Base-by-base conservation (phyloP, 1,140 invertebrate genomes). In the Asobara japonica region DNA sequence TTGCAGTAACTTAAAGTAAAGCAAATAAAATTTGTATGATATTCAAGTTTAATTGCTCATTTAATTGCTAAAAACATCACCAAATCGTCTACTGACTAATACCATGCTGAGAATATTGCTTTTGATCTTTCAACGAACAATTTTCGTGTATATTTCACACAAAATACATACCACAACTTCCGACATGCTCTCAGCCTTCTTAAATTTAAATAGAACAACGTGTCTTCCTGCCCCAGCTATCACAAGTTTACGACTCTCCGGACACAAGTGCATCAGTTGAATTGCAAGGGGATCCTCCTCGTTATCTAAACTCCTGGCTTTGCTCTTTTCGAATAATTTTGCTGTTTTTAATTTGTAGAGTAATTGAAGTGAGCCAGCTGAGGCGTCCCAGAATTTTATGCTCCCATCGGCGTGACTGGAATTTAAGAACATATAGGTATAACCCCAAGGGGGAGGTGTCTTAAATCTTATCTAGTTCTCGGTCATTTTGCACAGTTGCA, bases 301-400 rank as follows among this genome's bases (percentile, higher is more conserved):
- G 27, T 89, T 85, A 56, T 91, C 91, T 70, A 90, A 87, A 74
- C 88, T 89, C 83, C 85, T 82, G 84, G 86, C 87, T 85, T 87
- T 87, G 76, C 86, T 81, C 81, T 93, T 93, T 84, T 98, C 95
- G 89, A 98, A 98, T 64, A 97, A 91, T 88, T 98, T 98, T 66
- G 95, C 95, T 80, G 97, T 98, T 90, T 99, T 99, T 79, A 99
- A 88, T 91, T 98, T 98, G 89, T 99, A 99, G 79, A 99, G 91
- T 73, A 98, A 94, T 89, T 97, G 96, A 11, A 99, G 89, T 31
- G 94, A 94, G 48, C 95, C 95, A 65, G 96, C 94, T 75, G 96
- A 97, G 7, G 97, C 96, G 87, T 99, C 97, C 97, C 97, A 99
- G 88, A 98, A 98, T 86, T 98, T 98, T 72, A 98, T 90, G 79